These are phyloP conservation scores for Astreopora myriophthalma DNA, from an alignment of 64 coral and sea anemone species.

Conservation along the genomic window DNA sequence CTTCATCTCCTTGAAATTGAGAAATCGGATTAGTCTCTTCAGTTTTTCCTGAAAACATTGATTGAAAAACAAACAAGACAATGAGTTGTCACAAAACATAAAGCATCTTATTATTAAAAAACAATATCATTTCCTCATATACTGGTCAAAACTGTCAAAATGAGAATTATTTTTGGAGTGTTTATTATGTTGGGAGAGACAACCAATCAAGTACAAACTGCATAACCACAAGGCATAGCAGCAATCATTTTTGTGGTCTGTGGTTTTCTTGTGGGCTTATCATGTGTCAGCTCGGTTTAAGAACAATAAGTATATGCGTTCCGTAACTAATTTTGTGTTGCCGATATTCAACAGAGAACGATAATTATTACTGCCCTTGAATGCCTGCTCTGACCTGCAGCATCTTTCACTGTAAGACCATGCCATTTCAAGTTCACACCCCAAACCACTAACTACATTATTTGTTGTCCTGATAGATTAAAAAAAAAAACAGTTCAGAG, in stretches of 20 bases:
- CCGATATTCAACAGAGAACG: background rate
- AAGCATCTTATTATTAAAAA: background rate
- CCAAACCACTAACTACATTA: too few species aligned
- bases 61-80: background rate
- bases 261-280: background rate
- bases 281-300: too few species aligned
- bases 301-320: background rate
- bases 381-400: too few species aligned
- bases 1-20: slow-evolving; percentile 92
- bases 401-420: too few species aligned
- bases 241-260: background rate
- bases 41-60: slow-evolving; percentile 78
- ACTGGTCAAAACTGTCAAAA: background rate
- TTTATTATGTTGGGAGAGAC: too few species aligned
- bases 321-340: background rate
- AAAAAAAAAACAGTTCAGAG: too few species aligned
- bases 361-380: background rate
- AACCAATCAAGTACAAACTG: background rate
- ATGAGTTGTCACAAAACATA: too few species aligned
- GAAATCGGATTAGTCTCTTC: slow-evolving; percentile 84
- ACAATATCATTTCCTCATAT: background rate
- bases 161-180: background rate
- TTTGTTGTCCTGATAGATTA: too few species aligned
- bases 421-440: too few species aligned
- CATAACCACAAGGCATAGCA: background rate